These are phyloP conservation scores for Linnaemya vulpina DNA, from an alignment of 2,888 invertebrate genomes.

Conservation along the genomic window DNA sequence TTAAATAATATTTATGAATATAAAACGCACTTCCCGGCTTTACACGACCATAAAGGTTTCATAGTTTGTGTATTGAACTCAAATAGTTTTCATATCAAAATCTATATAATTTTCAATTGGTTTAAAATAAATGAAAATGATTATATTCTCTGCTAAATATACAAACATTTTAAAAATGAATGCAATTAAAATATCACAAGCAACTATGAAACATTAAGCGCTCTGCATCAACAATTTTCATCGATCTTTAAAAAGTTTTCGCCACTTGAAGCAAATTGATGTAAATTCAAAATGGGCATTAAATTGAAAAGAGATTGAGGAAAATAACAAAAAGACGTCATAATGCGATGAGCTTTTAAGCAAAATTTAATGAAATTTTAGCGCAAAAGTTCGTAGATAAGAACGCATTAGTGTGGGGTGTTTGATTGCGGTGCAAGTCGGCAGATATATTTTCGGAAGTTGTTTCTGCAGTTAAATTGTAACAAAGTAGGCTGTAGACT, in stretches of 20 bases:
- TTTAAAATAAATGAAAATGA: not conserved
- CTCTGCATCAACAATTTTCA: constrained; percentile 21
- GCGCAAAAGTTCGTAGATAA: not conserved
- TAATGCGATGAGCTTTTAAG: not conserved
- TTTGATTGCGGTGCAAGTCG: not conserved
- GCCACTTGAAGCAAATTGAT: constrained; percentile 19
- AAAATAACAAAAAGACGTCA: constrained; percentile 4
- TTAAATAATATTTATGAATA: too few relatives aligned
- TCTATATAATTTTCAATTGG: too few relatives aligned
- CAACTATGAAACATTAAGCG: constrained; percentile 14
- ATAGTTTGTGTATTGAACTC: too few relatives aligned
- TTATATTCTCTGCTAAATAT: not conserved
- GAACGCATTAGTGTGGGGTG: not conserved
- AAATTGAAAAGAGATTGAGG: not conserved
- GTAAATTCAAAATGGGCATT: not conserved
- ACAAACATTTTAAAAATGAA: not conserved
- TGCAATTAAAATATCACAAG: constrained; percentile 7
- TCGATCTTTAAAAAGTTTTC: constrained; percentile 9
- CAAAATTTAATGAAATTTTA: not conserved
- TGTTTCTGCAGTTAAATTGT: not conserved
- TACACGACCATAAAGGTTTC: too few relatives aligned
- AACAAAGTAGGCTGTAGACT: too few relatives aligned
- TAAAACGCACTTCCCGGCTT: too few relatives aligned
- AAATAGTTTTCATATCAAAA: too few relatives aligned
- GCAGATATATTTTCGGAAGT: not conserved